phyloP scores from a whole-genome alignment of 2,888 invertebrate species.

The Melanostoma scalare region DNA sequence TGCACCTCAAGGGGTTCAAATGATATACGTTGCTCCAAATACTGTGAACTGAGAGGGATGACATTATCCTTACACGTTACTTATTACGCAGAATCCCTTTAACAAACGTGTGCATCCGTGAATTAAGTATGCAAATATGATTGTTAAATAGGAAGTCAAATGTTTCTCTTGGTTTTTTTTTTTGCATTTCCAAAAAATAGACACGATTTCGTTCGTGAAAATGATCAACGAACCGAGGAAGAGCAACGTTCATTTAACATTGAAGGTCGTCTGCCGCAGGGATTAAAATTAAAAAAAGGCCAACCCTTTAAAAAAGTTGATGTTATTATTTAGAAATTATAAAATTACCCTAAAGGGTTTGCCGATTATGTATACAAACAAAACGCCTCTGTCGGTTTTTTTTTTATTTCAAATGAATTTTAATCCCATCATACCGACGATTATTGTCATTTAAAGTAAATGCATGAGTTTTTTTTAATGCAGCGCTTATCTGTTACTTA shows the following conservation, averaged over 20 bases:
- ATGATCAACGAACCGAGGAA: conserved; percentile 53
- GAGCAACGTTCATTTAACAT: conserved; percentile 32
- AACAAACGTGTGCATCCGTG: conserved; percentile 42
- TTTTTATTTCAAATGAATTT: conserved; percentile 25
- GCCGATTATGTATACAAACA: conserved; percentile 39
- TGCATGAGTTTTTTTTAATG: conserved; percentile 9
- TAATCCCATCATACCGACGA: conserved; percentile 46
- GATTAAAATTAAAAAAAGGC: conserved; percentile 22
- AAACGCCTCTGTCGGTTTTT: conserved; percentile 48
- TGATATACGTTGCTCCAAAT: conserved; percentile 48
- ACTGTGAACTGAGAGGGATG: conserved; percentile 52
- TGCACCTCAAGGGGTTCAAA: conserved; percentile 6
- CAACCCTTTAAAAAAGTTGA: conserved; percentile 55
- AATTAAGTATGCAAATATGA: conserved; percentile 69
- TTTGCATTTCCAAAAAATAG: conserved; percentile 9
- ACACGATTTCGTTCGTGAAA: conserved; percentile 5
- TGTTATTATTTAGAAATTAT: conserved; percentile 65
- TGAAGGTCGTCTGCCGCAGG: conserved; percentile 35
- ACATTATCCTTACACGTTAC: conserved; percentile 65
- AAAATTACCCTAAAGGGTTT: conserved; percentile 55
- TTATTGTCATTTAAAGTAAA: conserved; percentile 22
- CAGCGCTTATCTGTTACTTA: conserved; percentile 43
- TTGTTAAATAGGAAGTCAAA: conserved; percentile 60
- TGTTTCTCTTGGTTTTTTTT: conserved; percentile 13
- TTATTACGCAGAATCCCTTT: conserved; percentile 55